These are phyloP conservation scores for Stegophylla sp. DNA, from an alignment of 2,888 invertebrate species.

Conservation along the genomic window DNA sequence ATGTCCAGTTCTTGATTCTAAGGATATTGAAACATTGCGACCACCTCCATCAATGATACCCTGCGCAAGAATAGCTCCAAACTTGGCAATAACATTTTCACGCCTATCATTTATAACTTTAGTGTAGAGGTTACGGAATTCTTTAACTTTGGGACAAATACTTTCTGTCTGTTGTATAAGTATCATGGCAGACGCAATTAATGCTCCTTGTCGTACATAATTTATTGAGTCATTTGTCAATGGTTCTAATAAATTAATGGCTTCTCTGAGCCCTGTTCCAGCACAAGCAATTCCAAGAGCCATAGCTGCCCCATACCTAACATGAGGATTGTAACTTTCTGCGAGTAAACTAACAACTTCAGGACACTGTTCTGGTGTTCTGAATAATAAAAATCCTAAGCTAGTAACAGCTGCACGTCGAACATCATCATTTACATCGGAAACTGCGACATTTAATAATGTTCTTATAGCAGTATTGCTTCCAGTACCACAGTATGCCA, in stretches of 20 bases:
- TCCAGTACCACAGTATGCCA: constrained; percentile 98
- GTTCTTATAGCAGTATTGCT: constrained; percentile 95
- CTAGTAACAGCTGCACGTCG: constrained; percentile 97
- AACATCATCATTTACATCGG: constrained; percentile 99
- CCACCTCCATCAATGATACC: constrained; percentile 72
- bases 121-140: constrained; percentile 92
- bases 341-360: constrained; percentile 95
- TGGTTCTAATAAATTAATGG: constrained; percentile 92
- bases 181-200: constrained; percentile 97
- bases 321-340: constrained; percentile 99
- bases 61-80: constrained; percentile 96
- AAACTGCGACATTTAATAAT: constrained; percentile 93
- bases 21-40: constrained; percentile 92
- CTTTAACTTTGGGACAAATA: constrained; percentile 91
- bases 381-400: constrained; percentile 95
- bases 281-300: constrained; percentile 98
- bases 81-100: constrained; percentile 99
- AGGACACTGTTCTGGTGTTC: constrained; percentile 95
- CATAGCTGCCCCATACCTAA: constrained; percentile 98
- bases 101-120: constrained; percentile 98
- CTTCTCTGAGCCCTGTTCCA: constrained; percentile 93
- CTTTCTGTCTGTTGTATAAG: constrained; percentile 96
- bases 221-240: constrained; percentile 99
- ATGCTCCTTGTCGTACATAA: constrained; percentile 96
- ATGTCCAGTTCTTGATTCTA: constrained; percentile 95